Percentiles rank a stretch among this genome's conserved stretches.
phyloP scores from a whole-genome alignment of 2,888 invertebrate genomes.

The Muscina levida region DNA sequence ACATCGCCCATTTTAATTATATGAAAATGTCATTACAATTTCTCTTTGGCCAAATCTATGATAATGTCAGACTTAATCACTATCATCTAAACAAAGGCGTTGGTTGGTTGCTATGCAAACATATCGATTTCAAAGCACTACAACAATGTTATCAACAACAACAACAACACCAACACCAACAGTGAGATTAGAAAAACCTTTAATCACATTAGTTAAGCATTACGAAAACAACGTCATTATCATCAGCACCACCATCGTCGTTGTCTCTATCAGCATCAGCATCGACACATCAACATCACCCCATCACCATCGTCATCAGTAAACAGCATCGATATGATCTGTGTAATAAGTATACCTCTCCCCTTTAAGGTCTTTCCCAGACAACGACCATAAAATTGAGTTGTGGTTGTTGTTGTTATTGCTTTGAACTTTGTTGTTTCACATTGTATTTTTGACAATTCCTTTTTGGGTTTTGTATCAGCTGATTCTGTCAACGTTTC shows the following conservation, averaged over 20 bases:
- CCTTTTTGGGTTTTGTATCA: not conserved
- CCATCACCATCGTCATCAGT: not conserved
- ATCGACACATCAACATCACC: constrained; percentile 5
- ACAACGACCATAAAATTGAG: constrained; percentile 1
- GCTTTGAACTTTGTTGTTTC: constrained; percentile 37
- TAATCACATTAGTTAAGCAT: constrained; percentile 23
- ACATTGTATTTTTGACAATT: not conserved
- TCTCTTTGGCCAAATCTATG: too few species aligned
- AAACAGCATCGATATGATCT: constrained; percentile 14
- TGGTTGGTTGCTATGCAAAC: too few species aligned
- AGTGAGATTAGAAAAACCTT: not conserved
- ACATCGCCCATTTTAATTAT: too few species aligned
- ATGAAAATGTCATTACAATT: too few species aligned
- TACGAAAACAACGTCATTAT: constrained; percentile 28
- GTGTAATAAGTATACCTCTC: not conserved
- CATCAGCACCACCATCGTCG: constrained; percentile 24
- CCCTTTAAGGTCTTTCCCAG: too few species aligned
- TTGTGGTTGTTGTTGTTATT: constrained; percentile 34
- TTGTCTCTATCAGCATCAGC: constrained; percentile 20
- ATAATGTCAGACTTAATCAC: too few species aligned
- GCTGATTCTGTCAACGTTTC: not conserved
- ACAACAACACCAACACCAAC: not conserved
- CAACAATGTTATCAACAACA: not conserved
- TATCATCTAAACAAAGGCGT: too few species aligned
- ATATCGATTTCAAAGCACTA: constrained; percentile 2